A percentile compares a stretch with the other conserved stretches of the same genome.
phyloP scores from a whole-genome alignment of 2,113 vertebrate species.

The Madoqua kirkii region DNA sequence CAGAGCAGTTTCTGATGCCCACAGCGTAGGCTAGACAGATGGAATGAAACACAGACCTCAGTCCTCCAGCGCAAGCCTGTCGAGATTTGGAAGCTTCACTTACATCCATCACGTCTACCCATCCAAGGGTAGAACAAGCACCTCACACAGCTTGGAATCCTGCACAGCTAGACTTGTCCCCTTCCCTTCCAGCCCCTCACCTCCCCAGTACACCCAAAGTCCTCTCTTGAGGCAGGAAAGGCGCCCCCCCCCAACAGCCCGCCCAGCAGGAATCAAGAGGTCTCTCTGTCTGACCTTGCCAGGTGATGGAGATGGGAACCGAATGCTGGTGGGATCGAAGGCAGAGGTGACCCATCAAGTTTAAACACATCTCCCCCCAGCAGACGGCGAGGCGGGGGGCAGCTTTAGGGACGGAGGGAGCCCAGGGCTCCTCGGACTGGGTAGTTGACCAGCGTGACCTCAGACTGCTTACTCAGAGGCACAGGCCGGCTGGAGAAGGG shows the following conservation, averaged over 20 bases:
- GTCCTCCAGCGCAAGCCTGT: background rate
- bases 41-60: background rate
- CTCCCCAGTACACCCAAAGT: background rate
- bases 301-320: slow-evolving; percentile 74
- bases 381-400: slow-evolving; percentile 27
- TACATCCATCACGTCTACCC: background rate
- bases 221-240: background rate
- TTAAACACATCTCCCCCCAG: slow-evolving; percentile 78
- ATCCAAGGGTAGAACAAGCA: background rate
- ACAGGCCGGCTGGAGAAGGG: slow-evolving; percentile 51
- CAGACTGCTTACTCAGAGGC: slow-evolving; percentile 75
- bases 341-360: slow-evolving; percentile 80
- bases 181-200: background rate
- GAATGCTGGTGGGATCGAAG: slow-evolving; percentile 75
- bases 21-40: background rate
- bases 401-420: slow-evolving; percentile 12
- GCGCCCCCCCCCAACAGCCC: background rate
- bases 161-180: background rate
- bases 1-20: background rate
- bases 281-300: slow-evolving; percentile 80
- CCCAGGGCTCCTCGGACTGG: slow-evolving; percentile 54
- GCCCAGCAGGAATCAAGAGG: slow-evolving; percentile 35
- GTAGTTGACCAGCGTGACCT: slow-evolving; percentile 60
- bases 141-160: background rate
- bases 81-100: background rate